Base-by-base conservation (phyloP, 2,797 vertebrate genomes). In the Sandelia bainsii region DNA sequence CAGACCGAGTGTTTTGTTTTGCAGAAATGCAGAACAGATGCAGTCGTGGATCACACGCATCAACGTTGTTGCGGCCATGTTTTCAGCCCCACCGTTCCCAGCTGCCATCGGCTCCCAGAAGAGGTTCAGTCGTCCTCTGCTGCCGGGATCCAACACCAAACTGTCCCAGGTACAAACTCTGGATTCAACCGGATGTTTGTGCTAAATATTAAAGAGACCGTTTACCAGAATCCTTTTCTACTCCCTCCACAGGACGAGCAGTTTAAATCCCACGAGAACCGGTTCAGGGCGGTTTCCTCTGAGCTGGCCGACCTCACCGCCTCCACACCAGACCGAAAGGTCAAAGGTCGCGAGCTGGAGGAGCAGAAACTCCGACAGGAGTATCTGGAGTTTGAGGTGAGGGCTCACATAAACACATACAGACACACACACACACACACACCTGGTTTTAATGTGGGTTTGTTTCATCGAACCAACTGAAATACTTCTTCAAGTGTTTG, bases 41-140 rank as follows among this genome's bases (percentile, higher is more conserved):
- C 96, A 99, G 91, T 99, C 98, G 0, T 99, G 98, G 98, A 98
- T 99, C 91, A 99, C 97, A 0, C 96, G 98, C 69, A 98, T 99
- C 91, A 99, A 99, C 5, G 94, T 96, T 40, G 97, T 99, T 89
- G 96, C 98, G 0, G 96, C 97, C 91, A 97, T 97, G 96, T 98
- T 98, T 84, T 99, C 98, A 0, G 97, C 98, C 0, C 97, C 98
- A 0, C 97, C 98, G 0, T 99, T 99, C 83, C 98, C 98, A 0
- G 97, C 98, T 0, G 98, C 97, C 19, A 97, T 99, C 0, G 97
- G 98, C 32, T 99, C 97, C 39, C 97, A 98, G 91, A 99, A 97
- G 91, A 96, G 95, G 52, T 99, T 99, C 90, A 98, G 95, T 83
- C 96, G 98, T 1, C 98, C 98, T 0, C 94, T 99, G 59, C 88